Percentiles rank a stretch among this genome's conserved stretches.
Evolutionary conservation across 2,888 invertebrate genomes (phyloP).

Genomic region (Leptopilina myrica): DNA sequence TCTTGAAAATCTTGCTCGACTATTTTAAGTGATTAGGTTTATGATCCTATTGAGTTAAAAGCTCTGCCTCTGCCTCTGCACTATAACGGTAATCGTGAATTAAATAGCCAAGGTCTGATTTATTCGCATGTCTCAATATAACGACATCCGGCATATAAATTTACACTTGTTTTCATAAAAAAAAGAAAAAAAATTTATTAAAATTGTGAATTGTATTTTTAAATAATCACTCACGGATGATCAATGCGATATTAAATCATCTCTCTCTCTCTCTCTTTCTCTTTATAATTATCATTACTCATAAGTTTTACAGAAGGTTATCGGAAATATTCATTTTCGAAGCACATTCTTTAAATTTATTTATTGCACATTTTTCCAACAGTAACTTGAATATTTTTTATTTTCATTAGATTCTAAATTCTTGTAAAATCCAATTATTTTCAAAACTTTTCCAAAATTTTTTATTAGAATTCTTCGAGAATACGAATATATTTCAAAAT

Average conservation of each 20-base stretch:
- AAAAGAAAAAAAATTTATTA: conserved; percentile 14
- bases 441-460: too few relatives aligned
- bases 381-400: too few relatives aligned
- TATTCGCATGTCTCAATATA: conserved; percentile 2
- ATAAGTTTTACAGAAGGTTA: neutral
- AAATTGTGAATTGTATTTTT: neutral
- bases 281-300: neutral
- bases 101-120: conserved; percentile 40
- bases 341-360: too few relatives aligned
- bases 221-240: neutral
- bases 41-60: conserved; percentile 40
- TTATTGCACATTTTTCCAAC: too few relatives aligned
- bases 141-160: conserved; percentile 28
- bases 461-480: too few relatives aligned
- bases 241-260: neutral
- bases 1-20: conserved; percentile 22
- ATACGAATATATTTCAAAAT: too few relatives aligned
- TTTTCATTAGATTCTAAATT: too few relatives aligned
- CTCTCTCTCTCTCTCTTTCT: neutral
- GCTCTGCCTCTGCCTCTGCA: conserved; percentile 35
- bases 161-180: conserved; percentile 35
- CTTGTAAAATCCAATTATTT: too few relatives aligned
- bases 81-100: conserved; percentile 37
- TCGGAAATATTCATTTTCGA: neutral
- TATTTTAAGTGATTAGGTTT: conserved; percentile 32